phyloP scores from a whole-genome alignment of 2,888 invertebrate species.

The Polyommatus icarus region DNA sequence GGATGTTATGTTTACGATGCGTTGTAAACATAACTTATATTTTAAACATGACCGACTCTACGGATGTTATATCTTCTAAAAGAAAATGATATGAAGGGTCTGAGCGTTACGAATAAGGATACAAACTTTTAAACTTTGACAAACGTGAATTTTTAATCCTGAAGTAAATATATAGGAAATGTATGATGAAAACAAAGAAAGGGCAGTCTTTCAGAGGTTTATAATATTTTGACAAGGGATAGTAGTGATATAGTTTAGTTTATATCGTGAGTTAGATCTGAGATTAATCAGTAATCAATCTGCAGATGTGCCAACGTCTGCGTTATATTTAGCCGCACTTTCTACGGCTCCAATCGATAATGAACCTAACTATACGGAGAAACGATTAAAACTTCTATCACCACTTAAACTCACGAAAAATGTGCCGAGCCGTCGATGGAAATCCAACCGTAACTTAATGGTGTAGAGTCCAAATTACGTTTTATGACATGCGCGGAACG shows the following conservation, averaged over 20 bases:
- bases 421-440: conserved; percentile 45
- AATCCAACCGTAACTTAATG: conserved; percentile 54
- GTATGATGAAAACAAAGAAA: neutral
- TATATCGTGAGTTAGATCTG: conserved; percentile 41
- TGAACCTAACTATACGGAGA: conserved; percentile 50
- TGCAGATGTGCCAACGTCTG: conserved; percentile 66
- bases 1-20: neutral
- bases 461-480: conserved; percentile 42
- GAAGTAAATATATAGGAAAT: neutral
- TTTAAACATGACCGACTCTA: neutral
- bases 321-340: conserved; percentile 72
- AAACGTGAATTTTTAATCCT: neutral
- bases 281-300: conserved; percentile 77
- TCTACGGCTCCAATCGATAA: conserved; percentile 54
- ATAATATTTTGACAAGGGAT: neutral
- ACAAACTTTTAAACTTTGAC: neutral
- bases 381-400: conserved; percentile 43
- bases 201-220: neutral
- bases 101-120: neutral
- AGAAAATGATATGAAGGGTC: neutral
- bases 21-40: neutral
- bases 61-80: neutral
- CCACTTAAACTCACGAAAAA: conserved; percentile 52
- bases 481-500: conserved; percentile 53
- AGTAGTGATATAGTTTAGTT: neutral